These are phyloP conservation scores for Aphidoletes aphidimyza DNA, from an alignment of 2,888 invertebrate genomes.

Conservation along the genomic window DNA sequence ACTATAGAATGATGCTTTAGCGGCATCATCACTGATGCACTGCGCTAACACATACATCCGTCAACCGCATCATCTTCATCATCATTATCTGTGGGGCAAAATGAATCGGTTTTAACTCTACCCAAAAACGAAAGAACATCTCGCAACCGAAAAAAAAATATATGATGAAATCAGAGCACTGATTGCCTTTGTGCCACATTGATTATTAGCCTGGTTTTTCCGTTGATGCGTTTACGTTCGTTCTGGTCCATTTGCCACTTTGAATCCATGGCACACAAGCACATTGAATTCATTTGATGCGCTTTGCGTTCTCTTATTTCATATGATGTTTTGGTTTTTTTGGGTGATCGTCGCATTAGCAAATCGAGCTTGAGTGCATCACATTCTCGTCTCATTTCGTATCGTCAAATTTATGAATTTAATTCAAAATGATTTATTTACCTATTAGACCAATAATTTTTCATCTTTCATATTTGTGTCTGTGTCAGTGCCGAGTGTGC, in stretches of 20 bases:
- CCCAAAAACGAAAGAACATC: too few relatives aligned
- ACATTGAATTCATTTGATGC: background rate
- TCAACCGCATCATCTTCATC: slow-evolving; percentile 5
- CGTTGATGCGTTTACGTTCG: slow-evolving; percentile 34
- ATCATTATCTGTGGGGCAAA: background rate
- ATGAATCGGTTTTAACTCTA: slow-evolving; percentile 10
- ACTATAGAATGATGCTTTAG: background rate
- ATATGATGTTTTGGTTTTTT: background rate
- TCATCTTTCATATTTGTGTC: background rate
- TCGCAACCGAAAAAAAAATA: background rate
- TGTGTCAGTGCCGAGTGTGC: background rate
- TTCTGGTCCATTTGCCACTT: slow-evolving; percentile 49
- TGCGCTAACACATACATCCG: background rate
- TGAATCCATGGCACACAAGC: background rate
- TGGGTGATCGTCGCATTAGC: background rate
- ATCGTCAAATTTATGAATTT: slow-evolving; percentile 37
- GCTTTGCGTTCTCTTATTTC: background rate
- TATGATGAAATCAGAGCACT: slow-evolving; percentile 7
- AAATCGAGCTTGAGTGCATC: background rate
- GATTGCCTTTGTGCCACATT: slow-evolving; percentile 6
- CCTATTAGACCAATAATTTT: slow-evolving; percentile 47
- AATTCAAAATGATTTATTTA: slow-evolving; percentile 49
- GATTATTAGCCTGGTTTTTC: background rate
- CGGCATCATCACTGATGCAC: background rate
- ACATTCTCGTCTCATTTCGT: background rate